Percentiles rank a stretch among this genome's conserved stretches.
phyloP scores from a whole-genome alignment of 1,140 invertebrate genomes.

The Brachionus sp. region DNA sequence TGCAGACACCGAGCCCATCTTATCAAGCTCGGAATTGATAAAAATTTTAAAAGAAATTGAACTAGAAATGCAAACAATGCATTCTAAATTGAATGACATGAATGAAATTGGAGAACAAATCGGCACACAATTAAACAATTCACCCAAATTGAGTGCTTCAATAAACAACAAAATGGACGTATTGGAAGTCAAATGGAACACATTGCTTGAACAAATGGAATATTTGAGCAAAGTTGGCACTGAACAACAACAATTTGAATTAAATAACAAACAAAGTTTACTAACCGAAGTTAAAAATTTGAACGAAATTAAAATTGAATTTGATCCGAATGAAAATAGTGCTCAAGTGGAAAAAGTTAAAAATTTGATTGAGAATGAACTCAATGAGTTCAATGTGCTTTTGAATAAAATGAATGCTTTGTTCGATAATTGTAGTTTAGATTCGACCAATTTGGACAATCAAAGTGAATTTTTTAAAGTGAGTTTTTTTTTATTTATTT shows the following conservation, averaged over 20 bases:
- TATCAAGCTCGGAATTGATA: background rate
- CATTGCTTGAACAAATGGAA: constrained; percentile 38
- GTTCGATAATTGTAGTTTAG: background rate
- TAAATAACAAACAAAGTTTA: background rate
- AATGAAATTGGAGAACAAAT: constrained; percentile 42
- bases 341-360: background rate
- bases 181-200: constrained; percentile 33
- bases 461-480: background rate
- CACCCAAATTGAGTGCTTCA: constrained; percentile 3
- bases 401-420: constrained; percentile 6
- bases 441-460: background rate
- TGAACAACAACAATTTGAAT: constrained; percentile 27
- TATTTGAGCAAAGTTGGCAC: constrained; percentile 33
- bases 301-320: background rate
- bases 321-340: background rate
- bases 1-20: background rate
- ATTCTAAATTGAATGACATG: constrained; percentile 37
- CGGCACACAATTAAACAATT: constrained; percentile 9
- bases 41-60: constrained; percentile 38
- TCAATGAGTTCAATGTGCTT: background rate
- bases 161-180: constrained; percentile 43
- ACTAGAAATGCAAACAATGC: constrained; percentile 39
- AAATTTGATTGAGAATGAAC: background rate
- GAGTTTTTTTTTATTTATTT: background rate
- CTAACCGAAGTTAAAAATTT: background rate